A percentile compares a stretch with the other conserved stretches of the same genome.
Conservation (phyloP, 2,113 vertebrate genomes). For the Cochlearius cochlearius region DNA sequence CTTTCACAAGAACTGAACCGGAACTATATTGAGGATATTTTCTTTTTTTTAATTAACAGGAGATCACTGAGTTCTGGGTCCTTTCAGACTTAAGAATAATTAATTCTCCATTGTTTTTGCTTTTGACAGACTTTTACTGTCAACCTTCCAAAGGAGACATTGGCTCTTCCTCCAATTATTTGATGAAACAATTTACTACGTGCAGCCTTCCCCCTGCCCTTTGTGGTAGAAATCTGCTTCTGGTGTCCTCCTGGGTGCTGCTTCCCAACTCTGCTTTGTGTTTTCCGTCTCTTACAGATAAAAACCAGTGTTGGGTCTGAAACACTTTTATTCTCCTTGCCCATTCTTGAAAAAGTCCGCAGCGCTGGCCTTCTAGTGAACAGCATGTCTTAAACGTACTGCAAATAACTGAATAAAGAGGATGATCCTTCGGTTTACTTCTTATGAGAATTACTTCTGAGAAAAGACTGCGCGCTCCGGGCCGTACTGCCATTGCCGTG, state of each 20-base stretch:
- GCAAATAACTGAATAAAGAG: neutral
- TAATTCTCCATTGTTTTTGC: slow-evolving; percentile 7
- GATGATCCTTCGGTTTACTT: neutral
- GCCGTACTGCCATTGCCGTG: neutral
- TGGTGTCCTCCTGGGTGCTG: neutral
- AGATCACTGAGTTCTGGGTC: neutral
- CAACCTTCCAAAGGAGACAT: neutral
- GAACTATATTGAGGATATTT: neutral
- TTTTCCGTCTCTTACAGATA: neutral
- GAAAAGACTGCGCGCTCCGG: neutral
- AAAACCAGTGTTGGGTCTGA: neutral
- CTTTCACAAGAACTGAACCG: neutral
- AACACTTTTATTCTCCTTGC: neutral
- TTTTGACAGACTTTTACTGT: slow-evolving; percentile 2
- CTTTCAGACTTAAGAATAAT: slow-evolving; percentile 1
- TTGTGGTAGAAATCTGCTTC: neutral
- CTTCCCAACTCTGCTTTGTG: neutral
- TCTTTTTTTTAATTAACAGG: neutral
- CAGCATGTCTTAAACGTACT: neutral
- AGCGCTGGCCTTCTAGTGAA: neutral
- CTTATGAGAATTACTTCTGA: neutral
- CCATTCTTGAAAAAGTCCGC: neutral
- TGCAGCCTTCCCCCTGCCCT: neutral
- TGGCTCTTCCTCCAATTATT: neutral
- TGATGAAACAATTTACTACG: neutral